Evolutionary conservation across 92 coral and sea anemone genomes (phyloP).

Genomic region (Epizoanthus fatuus): DNA sequence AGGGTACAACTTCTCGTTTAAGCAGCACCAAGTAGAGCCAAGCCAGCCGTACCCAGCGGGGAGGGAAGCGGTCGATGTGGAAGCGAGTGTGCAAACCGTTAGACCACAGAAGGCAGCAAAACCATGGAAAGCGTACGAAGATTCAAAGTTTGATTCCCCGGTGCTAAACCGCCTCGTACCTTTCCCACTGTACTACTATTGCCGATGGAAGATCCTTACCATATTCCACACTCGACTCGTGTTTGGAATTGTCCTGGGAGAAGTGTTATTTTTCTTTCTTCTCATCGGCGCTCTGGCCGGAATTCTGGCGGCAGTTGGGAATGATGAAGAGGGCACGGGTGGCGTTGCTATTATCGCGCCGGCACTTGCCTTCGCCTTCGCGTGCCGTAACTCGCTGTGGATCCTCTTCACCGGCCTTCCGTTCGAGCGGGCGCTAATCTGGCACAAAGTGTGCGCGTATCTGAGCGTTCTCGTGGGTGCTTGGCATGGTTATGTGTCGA

Average conservation of each 20-base stretch:
- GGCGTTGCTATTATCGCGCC: conserved; percentile 66
- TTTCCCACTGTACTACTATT: conserved; percentile 50
- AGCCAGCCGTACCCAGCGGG: not conserved
- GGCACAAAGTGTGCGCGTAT: conserved; percentile 84
- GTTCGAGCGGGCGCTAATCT: conserved; percentile 78
- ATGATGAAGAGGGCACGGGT: conserved; percentile 66
- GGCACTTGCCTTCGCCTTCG: conserved; percentile 79
- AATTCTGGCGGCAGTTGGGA: conserved; percentile 56
- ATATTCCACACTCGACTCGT: conserved; percentile 74
- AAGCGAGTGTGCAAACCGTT: conserved; percentile 44
- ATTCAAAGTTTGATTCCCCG: conserved; percentile 79
- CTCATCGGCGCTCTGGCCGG: conserved; percentile 74
- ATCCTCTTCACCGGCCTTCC: conserved; percentile 82
- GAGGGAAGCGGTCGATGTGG: conserved; percentile 27
- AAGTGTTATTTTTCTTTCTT: conserved; percentile 63
- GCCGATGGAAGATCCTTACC: conserved; percentile 71
- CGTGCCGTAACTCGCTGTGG: conserved; percentile 82
- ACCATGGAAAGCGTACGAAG: conserved; percentile 71
- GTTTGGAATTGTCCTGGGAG: conserved; percentile 80
- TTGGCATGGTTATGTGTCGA: conserved; percentile 81
- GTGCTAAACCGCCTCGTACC: conserved; percentile 73
- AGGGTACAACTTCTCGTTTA: conserved; percentile 42
- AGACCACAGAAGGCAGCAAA: conserved; percentile 17
- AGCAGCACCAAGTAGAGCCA: conserved; percentile 30
- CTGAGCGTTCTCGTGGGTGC: conserved; percentile 72